Conservation (phyloP, 2,113 vertebrate species). For the Trichomycterus rosablanca region DNA sequence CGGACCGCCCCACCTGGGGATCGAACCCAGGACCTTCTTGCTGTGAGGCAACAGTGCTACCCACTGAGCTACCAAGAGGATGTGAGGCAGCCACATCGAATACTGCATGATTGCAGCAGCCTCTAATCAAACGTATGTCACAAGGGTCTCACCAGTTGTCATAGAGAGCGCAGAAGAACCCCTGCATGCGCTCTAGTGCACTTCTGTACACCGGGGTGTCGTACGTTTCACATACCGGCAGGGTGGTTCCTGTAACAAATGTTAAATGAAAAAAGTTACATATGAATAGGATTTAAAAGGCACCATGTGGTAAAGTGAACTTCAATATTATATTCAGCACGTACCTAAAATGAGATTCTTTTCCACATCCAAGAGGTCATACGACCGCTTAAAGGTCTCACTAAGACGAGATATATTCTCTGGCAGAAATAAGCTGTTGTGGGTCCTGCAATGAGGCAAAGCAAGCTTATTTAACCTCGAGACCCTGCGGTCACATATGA, state of each 20-base stretch:
- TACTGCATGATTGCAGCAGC: too few species aligned
- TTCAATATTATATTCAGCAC: too few species aligned
- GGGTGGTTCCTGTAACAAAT: conserved; percentile 74
- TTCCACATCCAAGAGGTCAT: conserved; percentile 86
- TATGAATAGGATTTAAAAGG: neutral
- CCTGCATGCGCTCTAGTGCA: conserved; percentile 85
- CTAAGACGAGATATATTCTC: conserved; percentile 84
- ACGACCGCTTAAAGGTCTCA: conserved; percentile 74
- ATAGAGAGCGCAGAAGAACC: conserved; percentile 85
- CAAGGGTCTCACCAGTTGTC: conserved; percentile 89
- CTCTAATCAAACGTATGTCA: too few species aligned
- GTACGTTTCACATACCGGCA: conserved; percentile 76
- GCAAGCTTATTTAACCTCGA: too few species aligned
- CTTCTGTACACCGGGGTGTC: conserved; percentile 84
- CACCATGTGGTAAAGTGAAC: too few species aligned
- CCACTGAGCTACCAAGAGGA: too few species aligned
- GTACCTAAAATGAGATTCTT: conserved; percentile 87
- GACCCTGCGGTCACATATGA: too few species aligned
- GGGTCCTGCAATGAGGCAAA: conserved; percentile 66
- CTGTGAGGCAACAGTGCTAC: too few species aligned
- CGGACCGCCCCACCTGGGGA: too few species aligned
- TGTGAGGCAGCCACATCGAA: too few species aligned
- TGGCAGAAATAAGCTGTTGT: conserved; percentile 83
- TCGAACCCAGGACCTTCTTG: too few species aligned
- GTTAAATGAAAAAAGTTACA: neutral